Conservation (phyloP, 2,888 invertebrate species). For the Suillia variegata region DNA sequence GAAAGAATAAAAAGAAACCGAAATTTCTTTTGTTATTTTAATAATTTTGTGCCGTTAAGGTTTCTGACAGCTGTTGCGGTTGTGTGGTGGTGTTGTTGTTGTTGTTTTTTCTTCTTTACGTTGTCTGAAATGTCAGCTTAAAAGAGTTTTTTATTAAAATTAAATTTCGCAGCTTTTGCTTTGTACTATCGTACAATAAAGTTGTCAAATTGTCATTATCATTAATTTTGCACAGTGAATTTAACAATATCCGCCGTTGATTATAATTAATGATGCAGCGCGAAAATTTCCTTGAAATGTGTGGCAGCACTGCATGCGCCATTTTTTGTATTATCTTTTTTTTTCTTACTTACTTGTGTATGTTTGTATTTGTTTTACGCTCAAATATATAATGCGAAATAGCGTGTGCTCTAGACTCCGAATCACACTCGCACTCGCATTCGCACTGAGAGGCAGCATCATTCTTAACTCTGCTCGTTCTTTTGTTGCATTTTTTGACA, state of each 20-base stretch:
- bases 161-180: background rate
- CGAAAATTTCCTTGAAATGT: background rate
- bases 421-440: too few relatives aligned
- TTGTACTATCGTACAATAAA: slow-evolving; percentile 6
- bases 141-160: too few relatives aligned
- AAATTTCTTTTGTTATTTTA: too few relatives aligned
- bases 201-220: slow-evolving; percentile 8
- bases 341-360: too few relatives aligned
- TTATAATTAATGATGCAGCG: background rate
- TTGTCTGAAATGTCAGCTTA: background rate
- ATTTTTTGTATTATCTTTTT: too few relatives aligned
- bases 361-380: too few relatives aligned
- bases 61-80: slow-evolving; percentile 13
- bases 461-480: background rate
- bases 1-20: background rate
- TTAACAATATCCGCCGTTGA: background rate
- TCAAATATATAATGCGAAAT: too few relatives aligned
- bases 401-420: too few relatives aligned
- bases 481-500: background rate
- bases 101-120: too few relatives aligned
- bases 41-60: too few relatives aligned
- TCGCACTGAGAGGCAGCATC: background rate
- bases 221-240: background rate
- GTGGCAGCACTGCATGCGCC: background rate
- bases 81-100: too few relatives aligned